Percentiles rank a stretch among this genome's conserved stretches.
Evolutionary conservation across 2,113 vertebrate genomes (phyloP).

Genomic region (Muntiacus reevesi): DNA sequence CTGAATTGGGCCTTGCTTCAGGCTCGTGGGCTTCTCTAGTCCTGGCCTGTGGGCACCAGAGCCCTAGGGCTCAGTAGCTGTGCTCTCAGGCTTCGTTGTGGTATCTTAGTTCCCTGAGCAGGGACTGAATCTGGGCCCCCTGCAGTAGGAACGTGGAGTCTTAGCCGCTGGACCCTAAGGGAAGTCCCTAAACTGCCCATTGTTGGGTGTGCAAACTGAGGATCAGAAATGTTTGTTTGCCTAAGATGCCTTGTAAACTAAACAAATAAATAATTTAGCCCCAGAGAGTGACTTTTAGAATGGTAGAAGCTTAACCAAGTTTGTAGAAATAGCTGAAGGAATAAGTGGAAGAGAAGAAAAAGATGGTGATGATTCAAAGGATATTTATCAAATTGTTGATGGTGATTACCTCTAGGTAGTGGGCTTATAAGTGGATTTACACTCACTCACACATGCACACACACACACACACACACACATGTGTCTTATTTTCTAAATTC

Average conservation of each 20-base stretch:
- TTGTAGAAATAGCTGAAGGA: background rate
- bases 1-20: background rate
- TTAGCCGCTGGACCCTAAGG: background rate
- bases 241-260: background rate
- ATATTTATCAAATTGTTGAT: background rate
- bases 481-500: background rate
- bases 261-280: background rate
- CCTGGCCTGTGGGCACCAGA: background rate
- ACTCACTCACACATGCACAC: background rate
- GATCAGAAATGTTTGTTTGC: background rate
- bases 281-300: background rate
- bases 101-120: background rate
- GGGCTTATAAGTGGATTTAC: background rate
- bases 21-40: background rate
- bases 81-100: background rate
- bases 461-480: no score
- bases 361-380: background rate
- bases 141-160: background rate
- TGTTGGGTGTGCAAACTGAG: rapidly evolving
- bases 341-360: background rate
- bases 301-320: background rate
- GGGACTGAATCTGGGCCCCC: background rate
- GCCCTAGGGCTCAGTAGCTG: background rate
- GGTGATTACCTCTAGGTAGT: background rate
- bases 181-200: background rate